Percentiles rank a stretch among this genome's conserved stretches.
Conservation (phyloP, 2,797 vertebrate species). For the Pelodytes ibericus region DNA sequence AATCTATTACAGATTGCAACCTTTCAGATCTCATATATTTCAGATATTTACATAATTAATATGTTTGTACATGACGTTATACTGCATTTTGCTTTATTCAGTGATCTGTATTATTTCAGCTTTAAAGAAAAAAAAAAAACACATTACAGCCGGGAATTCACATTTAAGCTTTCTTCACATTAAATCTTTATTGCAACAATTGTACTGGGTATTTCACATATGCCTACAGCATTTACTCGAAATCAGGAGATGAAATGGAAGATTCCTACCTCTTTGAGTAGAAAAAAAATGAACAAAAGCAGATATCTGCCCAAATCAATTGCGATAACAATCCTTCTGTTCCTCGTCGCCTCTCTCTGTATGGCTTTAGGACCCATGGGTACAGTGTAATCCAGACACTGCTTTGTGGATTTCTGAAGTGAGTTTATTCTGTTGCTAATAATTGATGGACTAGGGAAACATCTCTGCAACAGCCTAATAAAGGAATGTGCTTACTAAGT, state of each 20-base stretch:
- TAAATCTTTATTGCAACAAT: conserved; percentile 4
- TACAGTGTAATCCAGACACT: neutral
- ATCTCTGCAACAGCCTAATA: neutral
- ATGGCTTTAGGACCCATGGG: neutral
- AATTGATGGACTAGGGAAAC: conserved; percentile 8
- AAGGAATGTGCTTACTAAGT: conserved; percentile 3
- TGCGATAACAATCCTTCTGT: conserved; percentile 8
- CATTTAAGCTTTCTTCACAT: conserved; percentile 6
- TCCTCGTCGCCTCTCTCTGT: neutral
- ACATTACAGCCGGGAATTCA: neutral
- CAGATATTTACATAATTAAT: too few relatives aligned
- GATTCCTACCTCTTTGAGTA: neutral
- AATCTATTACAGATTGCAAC: too few relatives aligned
- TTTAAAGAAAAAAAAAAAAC: conserved; percentile 9
- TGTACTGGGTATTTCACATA: neutral
- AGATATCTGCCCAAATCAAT: conserved; percentile 24
- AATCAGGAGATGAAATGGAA: conserved; percentile 25
- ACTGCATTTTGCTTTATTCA: too few relatives aligned
- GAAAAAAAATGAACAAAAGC: conserved; percentile 14
- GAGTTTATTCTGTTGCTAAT: neutral
- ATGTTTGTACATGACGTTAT: too few relatives aligned
- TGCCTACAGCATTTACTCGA: conserved; percentile 10
- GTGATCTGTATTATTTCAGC: neutral
- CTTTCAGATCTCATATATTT: too few relatives aligned
- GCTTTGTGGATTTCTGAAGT: neutral